Conservation (phyloP, 1,140 invertebrate species). For the Drosophila nigromelanica region DNA sequence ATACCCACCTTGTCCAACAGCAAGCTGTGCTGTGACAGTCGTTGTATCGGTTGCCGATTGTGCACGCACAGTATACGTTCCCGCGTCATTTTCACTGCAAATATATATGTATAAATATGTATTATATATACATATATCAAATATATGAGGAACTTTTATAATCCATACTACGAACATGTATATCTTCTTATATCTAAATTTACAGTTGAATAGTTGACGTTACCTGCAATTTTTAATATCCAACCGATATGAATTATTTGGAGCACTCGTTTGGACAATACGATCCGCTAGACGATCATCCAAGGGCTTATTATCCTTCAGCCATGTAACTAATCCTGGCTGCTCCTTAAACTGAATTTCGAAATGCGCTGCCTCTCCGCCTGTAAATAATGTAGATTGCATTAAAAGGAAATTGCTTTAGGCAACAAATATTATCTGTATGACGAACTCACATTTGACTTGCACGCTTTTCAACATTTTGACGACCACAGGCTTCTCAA, state of each 20-base stretch:
- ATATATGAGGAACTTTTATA: no score
- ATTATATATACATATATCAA: no score
- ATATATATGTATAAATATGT: no score
- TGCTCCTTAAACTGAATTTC: conserved; percentile 90
- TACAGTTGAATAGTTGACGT: neutral
- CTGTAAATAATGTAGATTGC: conserved; percentile 83
- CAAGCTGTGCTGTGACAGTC: conserved; percentile 92
- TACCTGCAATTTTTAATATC: conserved; percentile 90
- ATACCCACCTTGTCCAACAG: conserved; percentile 90
- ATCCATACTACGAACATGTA: no score
- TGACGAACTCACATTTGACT: conserved; percentile 89
- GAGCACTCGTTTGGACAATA: conserved; percentile 86
- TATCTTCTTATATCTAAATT: no score
- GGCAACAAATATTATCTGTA: no score
- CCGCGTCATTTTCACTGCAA: conserved; percentile 90
- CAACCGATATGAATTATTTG: conserved; percentile 87
- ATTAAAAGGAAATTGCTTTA: neutral
- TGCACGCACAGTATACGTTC: conserved; percentile 96
- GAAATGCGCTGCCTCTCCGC: conserved; percentile 93
- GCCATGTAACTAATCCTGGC: conserved; percentile 89
- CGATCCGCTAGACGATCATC: conserved; percentile 91
- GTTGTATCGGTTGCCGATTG: conserved; percentile 91
- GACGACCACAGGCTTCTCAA: conserved; percentile 86
- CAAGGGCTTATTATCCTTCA: conserved; percentile 94
- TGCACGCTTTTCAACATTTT: conserved; percentile 90